Evolutionary conservation across 2,888 invertebrate species (phyloP).

Genomic region (Trachelus stipa): DNA sequence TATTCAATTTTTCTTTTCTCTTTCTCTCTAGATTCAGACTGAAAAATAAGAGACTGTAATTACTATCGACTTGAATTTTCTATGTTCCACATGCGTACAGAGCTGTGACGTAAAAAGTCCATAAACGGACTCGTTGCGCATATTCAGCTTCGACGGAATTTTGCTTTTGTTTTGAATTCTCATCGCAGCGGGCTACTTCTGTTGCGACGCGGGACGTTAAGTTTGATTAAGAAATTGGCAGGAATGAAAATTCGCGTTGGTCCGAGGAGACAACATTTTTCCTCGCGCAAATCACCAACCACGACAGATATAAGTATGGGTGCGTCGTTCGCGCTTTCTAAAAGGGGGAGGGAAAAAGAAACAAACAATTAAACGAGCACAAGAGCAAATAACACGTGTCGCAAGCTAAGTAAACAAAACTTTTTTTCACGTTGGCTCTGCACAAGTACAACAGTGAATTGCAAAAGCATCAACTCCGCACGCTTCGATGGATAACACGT

Average conservation of each 20-base stretch:
- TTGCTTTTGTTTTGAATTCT: neutral
- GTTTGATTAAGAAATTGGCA: neutral
- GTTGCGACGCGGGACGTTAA: neutral
- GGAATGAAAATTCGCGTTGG: neutral
- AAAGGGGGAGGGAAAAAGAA: neutral
- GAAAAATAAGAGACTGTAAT: neutral
- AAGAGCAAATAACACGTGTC: neutral
- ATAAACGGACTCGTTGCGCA: neutral
- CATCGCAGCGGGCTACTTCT: neutral
- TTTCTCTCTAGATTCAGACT: neutral
- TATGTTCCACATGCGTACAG: neutral
- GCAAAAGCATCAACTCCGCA: neutral
- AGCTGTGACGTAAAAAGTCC: neutral
- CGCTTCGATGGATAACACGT: neutral
- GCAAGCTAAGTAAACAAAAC: neutral
- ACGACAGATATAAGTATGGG: slow-evolving; percentile 4
- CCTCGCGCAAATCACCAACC: neutral
- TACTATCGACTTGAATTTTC: neutral
- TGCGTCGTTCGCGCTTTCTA: neutral
- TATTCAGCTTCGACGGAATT: neutral
- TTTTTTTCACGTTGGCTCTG: neutral
- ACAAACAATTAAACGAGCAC: neutral
- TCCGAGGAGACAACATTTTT: neutral
- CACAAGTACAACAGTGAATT: neutral
- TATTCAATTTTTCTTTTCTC: neutral